Base-by-base conservation (phyloP, 2,113 vertebrate species). In the Xiphias gladius region DNA sequence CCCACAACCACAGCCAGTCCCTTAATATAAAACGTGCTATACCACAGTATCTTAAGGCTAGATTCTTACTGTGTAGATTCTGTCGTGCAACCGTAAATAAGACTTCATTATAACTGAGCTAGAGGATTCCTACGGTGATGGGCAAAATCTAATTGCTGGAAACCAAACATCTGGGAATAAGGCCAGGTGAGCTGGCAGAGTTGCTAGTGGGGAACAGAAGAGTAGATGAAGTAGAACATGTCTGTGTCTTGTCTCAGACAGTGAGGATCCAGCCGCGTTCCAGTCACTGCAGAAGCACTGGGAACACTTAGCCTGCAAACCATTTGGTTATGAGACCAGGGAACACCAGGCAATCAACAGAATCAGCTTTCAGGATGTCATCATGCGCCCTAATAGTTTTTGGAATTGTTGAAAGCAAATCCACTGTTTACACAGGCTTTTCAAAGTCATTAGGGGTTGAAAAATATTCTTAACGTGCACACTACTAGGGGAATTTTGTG, bases 61-160 rank as follows among this genome's bases (percentile, higher is more conserved):
- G 54, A 75, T 61, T 84, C 77, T 80, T 72, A 67, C 55, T 54
- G 80, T 73, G 79, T 86, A n/a, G n/a, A n/a, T n/a, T n/a, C n/a
- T n/a, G 58, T 39, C 64, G 3, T 46, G 82, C 78, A 70, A 81
- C 82, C 46, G 69, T 85, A 86, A 87, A 89, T 89, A 84, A 74
- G 77, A 90, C 88, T 79, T 89, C 83, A 86, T 81, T 82, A 83
- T 68, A 82, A 80, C 75, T 73, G 83, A 91, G 68, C 79, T 76
- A 61, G 67, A 84, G 90, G 71, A 64, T 89, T 89, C 89, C 86
- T 75, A 58, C 63, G 59, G 83, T 63, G 87, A 86, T 30, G n/a
- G 90, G 91, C 87, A 92, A 81, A 91, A 88, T 86, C 79, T 91
- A 92, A 93, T 94, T 93, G 92, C 85, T 91, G 82, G 76, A 88